Percentiles rank a stretch among this genome's conserved stretches.
Evolutionary conservation across 2,888 invertebrate species (phyloP).

Genomic region (Epistrophe grossulariae): DNA sequence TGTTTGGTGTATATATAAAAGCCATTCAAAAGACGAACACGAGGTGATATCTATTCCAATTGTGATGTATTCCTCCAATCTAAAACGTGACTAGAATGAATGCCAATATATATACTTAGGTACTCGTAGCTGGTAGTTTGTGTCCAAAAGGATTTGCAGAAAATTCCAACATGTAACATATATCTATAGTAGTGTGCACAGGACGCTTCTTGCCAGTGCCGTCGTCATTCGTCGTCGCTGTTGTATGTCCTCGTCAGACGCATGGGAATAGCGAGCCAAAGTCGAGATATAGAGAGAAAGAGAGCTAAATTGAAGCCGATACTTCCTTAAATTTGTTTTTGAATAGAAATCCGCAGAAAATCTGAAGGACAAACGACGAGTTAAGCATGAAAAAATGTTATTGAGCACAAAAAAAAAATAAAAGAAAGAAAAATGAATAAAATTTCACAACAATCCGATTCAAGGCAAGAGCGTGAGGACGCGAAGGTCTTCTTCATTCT

Average conservation of each 20-base stretch:
- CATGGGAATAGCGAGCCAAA: slow-evolving; percentile 5
- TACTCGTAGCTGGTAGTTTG: slow-evolving; percentile 34
- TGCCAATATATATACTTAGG: slow-evolving; percentile 18
- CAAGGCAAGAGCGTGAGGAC: slow-evolving; percentile 3
- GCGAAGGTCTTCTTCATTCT: slow-evolving; percentile 18
- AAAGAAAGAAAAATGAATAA: slow-evolving; percentile 7
- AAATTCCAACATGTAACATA: slow-evolving; percentile 10
- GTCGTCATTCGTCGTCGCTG: neutral
- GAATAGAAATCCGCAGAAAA: slow-evolving; percentile 39
- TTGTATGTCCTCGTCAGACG: neutral
- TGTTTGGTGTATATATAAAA: neutral
- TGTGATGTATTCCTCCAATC: slow-evolving; percentile 75
- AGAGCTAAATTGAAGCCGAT: slow-evolving; percentile 46
- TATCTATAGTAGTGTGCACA: too few species aligned
- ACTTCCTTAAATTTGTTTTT: slow-evolving; percentile 55
- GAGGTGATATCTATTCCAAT: slow-evolving; percentile 58
- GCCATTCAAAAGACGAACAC: slow-evolving; percentile 41
- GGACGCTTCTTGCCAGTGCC: neutral
- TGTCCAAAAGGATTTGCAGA: slow-evolving; percentile 54
- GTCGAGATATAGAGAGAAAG: too few species aligned
- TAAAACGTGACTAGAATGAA: slow-evolving; percentile 74
- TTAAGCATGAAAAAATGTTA: slow-evolving; percentile 6
- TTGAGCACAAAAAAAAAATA: neutral
- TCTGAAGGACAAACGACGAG: slow-evolving; percentile 19
- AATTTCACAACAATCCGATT: slow-evolving; percentile 9